Conservation (phyloP, 2,797 vertebrate genomes). For the Neosalanx taihuensis region DNA sequence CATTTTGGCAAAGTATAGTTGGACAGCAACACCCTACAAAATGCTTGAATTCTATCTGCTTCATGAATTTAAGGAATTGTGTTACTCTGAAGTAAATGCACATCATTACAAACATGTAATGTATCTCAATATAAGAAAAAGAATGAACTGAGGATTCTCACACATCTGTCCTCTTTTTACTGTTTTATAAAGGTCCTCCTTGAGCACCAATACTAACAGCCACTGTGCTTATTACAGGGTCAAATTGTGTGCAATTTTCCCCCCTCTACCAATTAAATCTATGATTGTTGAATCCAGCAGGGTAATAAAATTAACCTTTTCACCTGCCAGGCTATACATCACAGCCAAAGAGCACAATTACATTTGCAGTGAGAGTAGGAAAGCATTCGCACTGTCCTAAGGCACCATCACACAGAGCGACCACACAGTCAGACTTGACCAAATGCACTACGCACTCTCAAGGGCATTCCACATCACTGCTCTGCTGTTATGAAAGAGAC, state of each 20-base stretch:
- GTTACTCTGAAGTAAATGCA: too few relatives aligned
- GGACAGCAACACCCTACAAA: too few relatives aligned
- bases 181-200: not conserved
- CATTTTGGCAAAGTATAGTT: constrained; percentile 17
- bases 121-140: not conserved
- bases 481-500: not conserved
- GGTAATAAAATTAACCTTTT: constrained; percentile 67
- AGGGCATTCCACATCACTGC: not conserved
- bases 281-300: constrained; percentile 52
- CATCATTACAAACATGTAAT: too few relatives aligned
- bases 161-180: constrained; percentile 28
- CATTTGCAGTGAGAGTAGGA: constrained; percentile 29
- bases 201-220: not conserved
- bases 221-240: constrained; percentile 28
- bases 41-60: too few relatives aligned
- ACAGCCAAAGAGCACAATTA: constrained; percentile 40
- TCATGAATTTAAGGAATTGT: too few relatives aligned
- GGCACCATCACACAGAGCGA: constrained; percentile 18
- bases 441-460: not conserved
- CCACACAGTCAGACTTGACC: not conserved
- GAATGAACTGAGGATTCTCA: constrained; percentile 26
- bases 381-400: constrained; percentile 13
- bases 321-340: constrained; percentile 39
- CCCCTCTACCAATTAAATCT: constrained; percentile 50
- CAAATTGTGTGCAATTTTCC: constrained; percentile 39